Evolutionary conservation across 2,113 vertebrate genomes (phyloP).

Genomic region (Otis tarda): DNA sequence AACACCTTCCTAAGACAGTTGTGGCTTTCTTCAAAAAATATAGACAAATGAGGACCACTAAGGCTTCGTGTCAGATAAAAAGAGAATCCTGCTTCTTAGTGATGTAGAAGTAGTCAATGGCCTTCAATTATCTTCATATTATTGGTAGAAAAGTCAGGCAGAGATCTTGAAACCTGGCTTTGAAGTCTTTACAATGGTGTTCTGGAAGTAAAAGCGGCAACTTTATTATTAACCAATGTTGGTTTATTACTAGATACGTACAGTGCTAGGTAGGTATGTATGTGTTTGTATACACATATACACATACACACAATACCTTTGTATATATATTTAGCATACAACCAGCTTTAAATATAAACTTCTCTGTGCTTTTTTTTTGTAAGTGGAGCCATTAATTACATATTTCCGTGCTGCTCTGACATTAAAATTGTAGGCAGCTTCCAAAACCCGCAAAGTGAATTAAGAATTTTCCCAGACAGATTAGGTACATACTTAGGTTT

Average conservation of each 20-base stretch:
- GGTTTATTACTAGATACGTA: background rate
- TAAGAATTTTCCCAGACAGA: conserved; percentile 61
- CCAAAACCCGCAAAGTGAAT: background rate
- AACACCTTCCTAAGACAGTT: background rate
- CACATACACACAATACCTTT: background rate
- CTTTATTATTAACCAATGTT: background rate
- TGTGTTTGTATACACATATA: background rate
- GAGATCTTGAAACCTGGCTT: background rate
- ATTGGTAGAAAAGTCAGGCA: background rate
- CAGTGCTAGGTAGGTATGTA: background rate
- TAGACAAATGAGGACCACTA: background rate
- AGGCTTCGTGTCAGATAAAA: background rate
- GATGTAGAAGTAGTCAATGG: background rate
- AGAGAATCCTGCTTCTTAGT: background rate
- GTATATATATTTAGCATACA: background rate
- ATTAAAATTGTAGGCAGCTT: background rate
- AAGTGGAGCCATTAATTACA: background rate
- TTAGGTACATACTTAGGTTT: conserved; percentile 32
- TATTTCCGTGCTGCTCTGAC: background rate
- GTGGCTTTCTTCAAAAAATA: background rate
- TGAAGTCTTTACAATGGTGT: background rate
- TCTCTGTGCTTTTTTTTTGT: background rate
- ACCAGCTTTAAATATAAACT: background rate
- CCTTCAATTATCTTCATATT: background rate
- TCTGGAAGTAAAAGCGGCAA: background rate